phyloP scores from a whole-genome alignment of 1,140 invertebrate genomes.

The Procambarus virginalis region DNA sequence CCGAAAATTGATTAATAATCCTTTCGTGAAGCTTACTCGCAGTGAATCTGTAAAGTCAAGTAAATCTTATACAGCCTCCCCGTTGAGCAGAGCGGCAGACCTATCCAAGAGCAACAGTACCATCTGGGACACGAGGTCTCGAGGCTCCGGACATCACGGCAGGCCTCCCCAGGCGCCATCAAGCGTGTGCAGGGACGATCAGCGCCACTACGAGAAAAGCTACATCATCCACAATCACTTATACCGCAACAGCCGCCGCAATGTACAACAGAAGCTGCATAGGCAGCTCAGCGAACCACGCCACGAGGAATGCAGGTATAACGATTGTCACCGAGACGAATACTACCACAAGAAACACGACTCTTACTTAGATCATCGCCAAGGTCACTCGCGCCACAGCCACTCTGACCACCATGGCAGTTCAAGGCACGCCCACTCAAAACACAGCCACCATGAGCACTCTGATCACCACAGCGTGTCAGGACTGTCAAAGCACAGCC shows the following conservation, averaged over 20 bases:
- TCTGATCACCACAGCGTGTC: conserved; percentile 20
- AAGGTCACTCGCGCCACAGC: not conserved
- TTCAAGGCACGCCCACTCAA: not conserved
- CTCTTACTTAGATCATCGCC: not conserved
- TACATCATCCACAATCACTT: conserved; percentile 43
- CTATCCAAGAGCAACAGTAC: conserved; percentile 16
- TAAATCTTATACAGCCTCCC: not conserved
- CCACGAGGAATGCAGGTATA: conserved; percentile 39
- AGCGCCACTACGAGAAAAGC: not conserved
- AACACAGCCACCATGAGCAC: conserved; percentile 18
- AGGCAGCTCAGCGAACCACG: conserved; percentile 46
- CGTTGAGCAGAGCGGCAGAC: not conserved
- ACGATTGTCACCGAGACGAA: conserved; percentile 9
- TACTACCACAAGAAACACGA: conserved; percentile 38
- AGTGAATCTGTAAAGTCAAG: conserved; percentile 29
- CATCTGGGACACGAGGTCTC: conserved; percentile 2
- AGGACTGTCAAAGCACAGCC: not conserved
- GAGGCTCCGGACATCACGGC: not conserved
- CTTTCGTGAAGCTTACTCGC: conserved; percentile 13
- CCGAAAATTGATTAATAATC: conserved; percentile 21
- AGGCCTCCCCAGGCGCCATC: conserved; percentile 25
- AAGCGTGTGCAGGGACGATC: not conserved
- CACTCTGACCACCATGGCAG: conserved; percentile 7
- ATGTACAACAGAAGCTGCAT: conserved; percentile 53
- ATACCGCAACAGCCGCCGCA: conserved; percentile 58